Percentiles rank a stretch among this genome's conserved stretches.
Conservation (phyloP, 2,888 invertebrate genomes). For the Gryllus longicercus region DNA sequence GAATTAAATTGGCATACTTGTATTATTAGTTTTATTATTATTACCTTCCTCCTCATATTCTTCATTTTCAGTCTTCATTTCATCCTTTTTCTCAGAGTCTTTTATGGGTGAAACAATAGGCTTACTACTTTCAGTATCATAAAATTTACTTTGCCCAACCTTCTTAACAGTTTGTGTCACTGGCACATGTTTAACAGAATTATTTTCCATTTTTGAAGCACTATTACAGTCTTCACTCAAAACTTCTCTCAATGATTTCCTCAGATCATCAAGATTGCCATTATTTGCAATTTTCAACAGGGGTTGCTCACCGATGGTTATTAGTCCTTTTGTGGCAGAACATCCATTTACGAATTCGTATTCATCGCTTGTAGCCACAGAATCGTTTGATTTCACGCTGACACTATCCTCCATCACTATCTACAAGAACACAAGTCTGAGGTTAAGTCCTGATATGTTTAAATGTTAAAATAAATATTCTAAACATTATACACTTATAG, state of each 20-base stretch:
- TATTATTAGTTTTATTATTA: background rate
- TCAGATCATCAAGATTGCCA: constrained; percentile 61
- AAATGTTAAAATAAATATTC: background rate
- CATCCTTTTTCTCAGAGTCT: constrained; percentile 65
- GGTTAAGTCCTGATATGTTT: background rate
- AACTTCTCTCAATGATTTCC: constrained; percentile 60
- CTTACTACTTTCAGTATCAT: constrained; percentile 45
- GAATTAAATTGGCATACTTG: background rate
- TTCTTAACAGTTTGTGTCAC: constrained; percentile 45
- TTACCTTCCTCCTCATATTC: constrained; percentile 11
- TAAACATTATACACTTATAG: background rate
- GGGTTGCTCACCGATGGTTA: constrained; percentile 46
- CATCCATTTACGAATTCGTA: constrained; percentile 61
- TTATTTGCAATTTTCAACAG: constrained; percentile 61
- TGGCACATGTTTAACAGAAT: constrained; percentile 29
- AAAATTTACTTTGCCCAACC: constrained; percentile 54
- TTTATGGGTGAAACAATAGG: constrained; percentile 43
- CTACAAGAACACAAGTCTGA: constrained; percentile 24
- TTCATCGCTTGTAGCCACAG: constrained; percentile 65
- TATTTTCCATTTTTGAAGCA: constrained; percentile 35
- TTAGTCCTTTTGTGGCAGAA: constrained; percentile 41
- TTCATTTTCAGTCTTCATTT: constrained; percentile 75
- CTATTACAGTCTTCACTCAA: constrained; percentile 34
- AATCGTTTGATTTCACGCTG: constrained; percentile 65
- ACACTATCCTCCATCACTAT: constrained; percentile 64